These are phyloP conservation scores for Periophthalmodon schlosseri DNA, from an alignment of 2,113 vertebrate species.

Conservation along the genomic window DNA sequence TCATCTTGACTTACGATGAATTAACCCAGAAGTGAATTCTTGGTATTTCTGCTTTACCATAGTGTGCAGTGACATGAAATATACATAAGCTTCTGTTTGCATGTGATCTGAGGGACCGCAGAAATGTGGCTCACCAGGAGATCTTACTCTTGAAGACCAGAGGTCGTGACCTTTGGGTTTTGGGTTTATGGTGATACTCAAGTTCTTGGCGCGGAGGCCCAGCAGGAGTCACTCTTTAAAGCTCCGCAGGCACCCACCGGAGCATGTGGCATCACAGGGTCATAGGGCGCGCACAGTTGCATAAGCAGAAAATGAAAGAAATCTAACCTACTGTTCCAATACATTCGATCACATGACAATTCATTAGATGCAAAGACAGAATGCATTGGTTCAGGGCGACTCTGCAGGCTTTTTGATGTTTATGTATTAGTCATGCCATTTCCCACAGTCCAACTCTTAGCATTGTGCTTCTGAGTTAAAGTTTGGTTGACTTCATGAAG, in stretches of 20 bases:
- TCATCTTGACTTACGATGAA: no score
- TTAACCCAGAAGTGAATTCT: no score
- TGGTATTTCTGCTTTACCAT: no score
- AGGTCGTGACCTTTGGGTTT: slow-evolving; percentile 50
- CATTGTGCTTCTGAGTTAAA: background rate
- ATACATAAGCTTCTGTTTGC: slow-evolving; percentile 14
- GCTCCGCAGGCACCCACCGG: background rate
- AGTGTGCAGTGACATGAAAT: background rate
- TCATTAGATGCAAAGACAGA: background rate
- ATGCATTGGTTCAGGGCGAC: background rate
- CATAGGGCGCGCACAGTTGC: slow-evolving; percentile 4
- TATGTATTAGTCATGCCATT: background rate
- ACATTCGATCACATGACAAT: background rate
- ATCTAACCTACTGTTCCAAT: background rate
- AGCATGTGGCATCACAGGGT: slow-evolving; percentile 49
- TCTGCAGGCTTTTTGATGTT: background rate
- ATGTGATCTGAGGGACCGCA: slow-evolving; percentile 42
- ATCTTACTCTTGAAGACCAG: slow-evolving; percentile 61
- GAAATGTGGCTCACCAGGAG: slow-evolving; percentile 54
- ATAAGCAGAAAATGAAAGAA: slow-evolving; percentile 26
- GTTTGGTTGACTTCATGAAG: background rate
- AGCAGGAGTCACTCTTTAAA: slow-evolving; percentile 19
- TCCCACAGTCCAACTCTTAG: background rate
- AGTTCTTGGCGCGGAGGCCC: slow-evolving; percentile 49
- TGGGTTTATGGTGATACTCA: slow-evolving; percentile 52